These are phyloP conservation scores for Miichthys miiuy DNA, from an alignment of 2,797 vertebrate genomes.

Conservation along the genomic window DNA sequence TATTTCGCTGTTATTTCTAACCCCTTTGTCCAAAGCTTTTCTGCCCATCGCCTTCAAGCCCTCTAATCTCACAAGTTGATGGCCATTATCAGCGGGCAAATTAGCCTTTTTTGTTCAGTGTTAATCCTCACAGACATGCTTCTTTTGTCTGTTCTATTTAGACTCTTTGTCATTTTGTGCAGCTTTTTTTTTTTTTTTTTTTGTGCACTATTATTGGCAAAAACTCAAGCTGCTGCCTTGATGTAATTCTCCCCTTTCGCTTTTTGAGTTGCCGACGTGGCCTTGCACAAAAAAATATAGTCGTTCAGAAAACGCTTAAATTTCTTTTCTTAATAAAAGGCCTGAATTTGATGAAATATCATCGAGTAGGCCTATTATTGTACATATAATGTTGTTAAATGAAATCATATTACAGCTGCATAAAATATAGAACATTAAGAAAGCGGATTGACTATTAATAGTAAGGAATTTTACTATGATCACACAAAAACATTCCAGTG, in stretches of 20 bases:
- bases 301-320: neutral
- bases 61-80: constrained; percentile 48
- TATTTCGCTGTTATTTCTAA: constrained; percentile 1
- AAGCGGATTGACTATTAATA: constrained; percentile 38
- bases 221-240: neutral
- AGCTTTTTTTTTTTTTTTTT: neutral
- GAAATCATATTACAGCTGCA: constrained; percentile 13
- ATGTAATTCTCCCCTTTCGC: constrained; percentile 3
- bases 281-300: neutral
- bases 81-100: constrained; percentile 48
- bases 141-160: constrained; percentile 46
- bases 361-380: neutral
- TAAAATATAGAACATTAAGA: constrained; percentile 30
- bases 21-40: constrained; percentile 36
- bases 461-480: constrained; percentile 45
- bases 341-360: neutral
- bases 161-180: constrained; percentile 16
- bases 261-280: neutral
- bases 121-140: constrained; percentile 51
- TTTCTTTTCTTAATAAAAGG: no score
- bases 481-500: constrained; percentile 49
- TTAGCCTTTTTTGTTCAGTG: constrained; percentile 49
- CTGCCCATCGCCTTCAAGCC: constrained; percentile 24
- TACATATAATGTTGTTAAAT: constrained; percentile 8
- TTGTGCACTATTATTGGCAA: neutral